Conservation (phyloP, 2,797 vertebrate genomes). For the Syndactyla subalaris region DNA sequence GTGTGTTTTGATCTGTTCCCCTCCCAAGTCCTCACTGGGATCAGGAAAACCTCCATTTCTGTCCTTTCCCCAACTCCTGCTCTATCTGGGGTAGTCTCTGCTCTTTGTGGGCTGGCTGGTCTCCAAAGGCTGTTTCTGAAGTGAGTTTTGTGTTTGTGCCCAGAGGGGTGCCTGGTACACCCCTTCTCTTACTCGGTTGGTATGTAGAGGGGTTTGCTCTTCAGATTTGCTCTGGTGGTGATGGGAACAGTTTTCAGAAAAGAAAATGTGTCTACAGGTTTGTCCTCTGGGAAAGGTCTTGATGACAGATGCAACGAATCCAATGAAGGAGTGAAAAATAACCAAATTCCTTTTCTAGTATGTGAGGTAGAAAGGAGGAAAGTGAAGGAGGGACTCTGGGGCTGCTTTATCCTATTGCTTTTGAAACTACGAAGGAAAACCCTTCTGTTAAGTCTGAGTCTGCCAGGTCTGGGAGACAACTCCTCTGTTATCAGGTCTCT, state of each 20-base stretch:
- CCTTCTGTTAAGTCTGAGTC: background rate
- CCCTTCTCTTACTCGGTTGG: background rate
- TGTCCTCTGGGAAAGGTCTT: background rate
- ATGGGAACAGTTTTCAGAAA: background rate
- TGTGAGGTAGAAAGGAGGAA: background rate
- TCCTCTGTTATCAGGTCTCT: background rate
- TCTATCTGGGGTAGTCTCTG: background rate
- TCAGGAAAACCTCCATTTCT: background rate
- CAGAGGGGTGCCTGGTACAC: background rate
- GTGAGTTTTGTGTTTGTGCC: background rate
- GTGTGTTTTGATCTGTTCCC: background rate
- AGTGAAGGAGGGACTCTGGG: background rate
- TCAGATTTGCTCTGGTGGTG: background rate
- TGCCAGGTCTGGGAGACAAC: background rate
- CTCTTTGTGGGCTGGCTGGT: rapidly evolving
- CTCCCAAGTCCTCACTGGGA: background rate
- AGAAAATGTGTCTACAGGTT: background rate
- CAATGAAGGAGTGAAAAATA: background rate
- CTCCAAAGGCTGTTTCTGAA: background rate
- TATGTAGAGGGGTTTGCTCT: background rate
- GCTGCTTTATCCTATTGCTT: background rate
- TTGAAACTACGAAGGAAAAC: background rate
- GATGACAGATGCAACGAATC: background rate
- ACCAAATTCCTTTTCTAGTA: background rate
- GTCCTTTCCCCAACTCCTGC: background rate